Conservation (phyloP, 2,888 invertebrate genomes). For the Cheilosia variabilis region DNA sequence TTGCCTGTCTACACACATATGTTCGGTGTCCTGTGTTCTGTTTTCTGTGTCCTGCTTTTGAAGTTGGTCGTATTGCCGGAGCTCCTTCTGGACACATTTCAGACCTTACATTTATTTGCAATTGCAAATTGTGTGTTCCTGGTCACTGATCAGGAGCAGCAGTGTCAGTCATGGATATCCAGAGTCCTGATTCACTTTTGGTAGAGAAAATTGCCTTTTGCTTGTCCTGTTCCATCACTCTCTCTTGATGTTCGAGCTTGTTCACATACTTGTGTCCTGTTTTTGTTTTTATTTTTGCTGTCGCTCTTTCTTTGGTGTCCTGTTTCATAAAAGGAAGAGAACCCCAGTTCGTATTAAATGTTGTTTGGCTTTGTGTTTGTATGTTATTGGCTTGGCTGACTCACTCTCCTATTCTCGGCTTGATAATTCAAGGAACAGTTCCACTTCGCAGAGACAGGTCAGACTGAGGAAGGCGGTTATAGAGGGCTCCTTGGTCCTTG, state of each 20-base stretch:
- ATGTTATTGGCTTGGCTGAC: constrained; percentile 55
- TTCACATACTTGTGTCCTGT: constrained; percentile 45
- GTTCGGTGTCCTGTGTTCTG: background rate
- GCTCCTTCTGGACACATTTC: constrained; percentile 48
- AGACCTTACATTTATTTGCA: constrained; percentile 57
- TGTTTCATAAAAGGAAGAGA: constrained; percentile 23
- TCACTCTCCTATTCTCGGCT: too few relatives aligned
- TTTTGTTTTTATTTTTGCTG: background rate
- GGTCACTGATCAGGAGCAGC: constrained; percentile 41
- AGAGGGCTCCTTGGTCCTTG: constrained; percentile 39
- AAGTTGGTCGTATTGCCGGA: constrained; percentile 37
- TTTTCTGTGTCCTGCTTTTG: constrained; percentile 4
- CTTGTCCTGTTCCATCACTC: constrained; percentile 51
- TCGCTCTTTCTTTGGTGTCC: constrained; percentile 14
- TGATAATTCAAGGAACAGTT: constrained; percentile 35
- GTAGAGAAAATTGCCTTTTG: constrained; percentile 53
- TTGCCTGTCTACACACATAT: constrained; percentile 26
- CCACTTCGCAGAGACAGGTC: background rate
- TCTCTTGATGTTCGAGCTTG: constrained; percentile 24
- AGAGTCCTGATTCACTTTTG: constrained; percentile 51
- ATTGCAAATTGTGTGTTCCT: constrained; percentile 67
- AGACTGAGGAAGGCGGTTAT: background rate
- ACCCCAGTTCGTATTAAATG: constrained; percentile 53
- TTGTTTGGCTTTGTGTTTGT: constrained; percentile 25
- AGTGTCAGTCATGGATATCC: constrained; percentile 47